phyloP scores from a whole-genome alignment of 2,888 invertebrate species.

The Agrotis segetum region DNA sequence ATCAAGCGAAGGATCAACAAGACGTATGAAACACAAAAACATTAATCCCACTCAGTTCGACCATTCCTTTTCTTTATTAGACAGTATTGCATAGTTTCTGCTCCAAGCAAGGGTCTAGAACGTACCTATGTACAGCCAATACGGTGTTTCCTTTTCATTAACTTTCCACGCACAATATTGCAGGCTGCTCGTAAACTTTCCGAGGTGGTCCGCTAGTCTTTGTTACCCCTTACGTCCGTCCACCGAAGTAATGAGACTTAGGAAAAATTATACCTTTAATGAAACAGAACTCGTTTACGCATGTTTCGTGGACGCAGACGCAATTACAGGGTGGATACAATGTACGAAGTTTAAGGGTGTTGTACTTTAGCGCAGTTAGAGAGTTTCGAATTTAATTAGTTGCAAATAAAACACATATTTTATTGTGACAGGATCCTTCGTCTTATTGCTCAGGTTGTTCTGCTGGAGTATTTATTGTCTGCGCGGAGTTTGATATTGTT shows the following conservation, averaged over 20 bases:
- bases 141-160: constrained; percentile 87
- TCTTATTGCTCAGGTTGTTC: constrained; percentile 51
- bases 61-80: constrained; percentile 55
- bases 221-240: constrained; percentile 70
- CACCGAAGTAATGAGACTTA: constrained; percentile 81
- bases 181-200: constrained; percentile 83
- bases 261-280: constrained; percentile 85
- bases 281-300: constrained; percentile 75
- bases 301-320: constrained; percentile 56
- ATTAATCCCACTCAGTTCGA: constrained; percentile 58
- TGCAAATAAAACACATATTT: constrained; percentile 61
- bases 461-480: constrained; percentile 38
- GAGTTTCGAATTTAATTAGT: constrained; percentile 57
- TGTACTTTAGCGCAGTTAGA: constrained; percentile 57
- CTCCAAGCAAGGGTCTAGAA: constrained; percentile 63
- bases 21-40: constrained; percentile 45
- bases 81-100: constrained; percentile 56
- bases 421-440: constrained; percentile 51
- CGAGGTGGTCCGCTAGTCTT: constrained; percentile 76
- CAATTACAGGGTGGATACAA: constrained; percentile 57
- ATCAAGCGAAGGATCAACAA: constrained; percentile 8
- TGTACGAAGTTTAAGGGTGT: constrained; percentile 54
- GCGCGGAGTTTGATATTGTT: constrained; percentile 23
- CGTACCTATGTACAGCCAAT: constrained; percentile 73
- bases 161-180: constrained; percentile 88